These are phyloP conservation scores for Caenorhabditis tropicalis DNA, from an alignment of 1,140 invertebrate species.

Conservation along the genomic window DNA sequence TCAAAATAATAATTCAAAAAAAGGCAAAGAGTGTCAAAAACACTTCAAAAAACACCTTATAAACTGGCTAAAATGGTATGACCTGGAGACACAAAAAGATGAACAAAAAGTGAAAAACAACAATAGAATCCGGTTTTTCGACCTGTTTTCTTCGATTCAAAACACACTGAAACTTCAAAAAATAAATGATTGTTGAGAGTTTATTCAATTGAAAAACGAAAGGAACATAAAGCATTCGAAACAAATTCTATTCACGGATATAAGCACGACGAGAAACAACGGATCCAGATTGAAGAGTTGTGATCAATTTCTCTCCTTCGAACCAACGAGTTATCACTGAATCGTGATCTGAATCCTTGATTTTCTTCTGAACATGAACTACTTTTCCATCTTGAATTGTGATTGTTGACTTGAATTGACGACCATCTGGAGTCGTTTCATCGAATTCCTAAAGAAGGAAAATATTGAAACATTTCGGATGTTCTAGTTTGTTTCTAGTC, in stretches of 20 bases:
- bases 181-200: background rate
- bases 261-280: conserved; percentile 32
- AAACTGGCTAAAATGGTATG: background rate
- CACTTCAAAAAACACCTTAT: background rate
- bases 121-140: background rate
- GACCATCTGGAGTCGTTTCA: conserved; percentile 55
- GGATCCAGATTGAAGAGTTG: conserved; percentile 13
- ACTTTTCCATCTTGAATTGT: conserved; percentile 53
- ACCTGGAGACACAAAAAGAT: background rate
- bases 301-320: conserved; percentile 29
- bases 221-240: background rate
- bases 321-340: conserved; percentile 34
- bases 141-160: background rate
- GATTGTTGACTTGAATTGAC: conserved; percentile 50
- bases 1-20: background rate
- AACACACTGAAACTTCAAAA: background rate
- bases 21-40: background rate
- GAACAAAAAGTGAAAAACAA: background rate
- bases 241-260: conserved; percentile 2
- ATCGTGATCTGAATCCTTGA: conserved; percentile 48
- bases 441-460: conserved; percentile 29
- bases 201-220: background rate
- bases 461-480: background rate
- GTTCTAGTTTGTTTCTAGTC: background rate
- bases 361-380: conserved; percentile 47